Percentiles rank a stretch among this genome's conserved stretches.
Evolutionary conservation across 2,113 vertebrate species (phyloP).

Genomic region (Seriola rivoliana): DNA sequence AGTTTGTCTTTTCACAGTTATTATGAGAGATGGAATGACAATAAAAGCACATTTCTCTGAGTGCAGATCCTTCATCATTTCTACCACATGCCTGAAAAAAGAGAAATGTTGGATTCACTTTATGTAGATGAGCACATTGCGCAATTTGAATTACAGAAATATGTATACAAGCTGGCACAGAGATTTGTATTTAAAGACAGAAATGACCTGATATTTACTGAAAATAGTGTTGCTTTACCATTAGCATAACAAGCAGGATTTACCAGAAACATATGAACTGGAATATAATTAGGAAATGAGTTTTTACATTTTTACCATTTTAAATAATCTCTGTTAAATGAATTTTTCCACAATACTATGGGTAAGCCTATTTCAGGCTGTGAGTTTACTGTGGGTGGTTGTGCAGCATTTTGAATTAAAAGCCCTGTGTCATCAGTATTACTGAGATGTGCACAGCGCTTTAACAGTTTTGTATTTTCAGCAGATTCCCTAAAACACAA

Average conservation of each 20-base stretch:
- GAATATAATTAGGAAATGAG: not conserved
- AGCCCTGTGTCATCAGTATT: constrained; percentile 82
- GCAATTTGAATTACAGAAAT: constrained; percentile 19
- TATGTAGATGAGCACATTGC: constrained; percentile 19
- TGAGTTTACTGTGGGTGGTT: constrained; percentile 47
- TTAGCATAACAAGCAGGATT: not conserved
- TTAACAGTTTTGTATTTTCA: constrained; percentile 86
- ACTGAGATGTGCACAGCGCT: constrained; percentile 67
- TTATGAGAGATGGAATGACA: not conserved
- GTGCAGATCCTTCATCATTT: constrained; percentile 6
- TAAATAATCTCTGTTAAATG: constrained; percentile 34
- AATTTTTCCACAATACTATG: constrained; percentile 28
- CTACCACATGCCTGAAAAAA: not conserved
- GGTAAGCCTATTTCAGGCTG: constrained; percentile 9
- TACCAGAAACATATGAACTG: not conserved
- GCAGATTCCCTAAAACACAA: constrained; percentile 86
- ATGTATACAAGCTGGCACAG: not conserved
- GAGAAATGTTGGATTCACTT: constrained; percentile 7
- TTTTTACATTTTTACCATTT: not conserved
- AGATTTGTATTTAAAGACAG: not conserved
- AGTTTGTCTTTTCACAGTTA: not conserved
- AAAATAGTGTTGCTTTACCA: not conserved
- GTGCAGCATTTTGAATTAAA: constrained; percentile 79
- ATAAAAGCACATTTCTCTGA: not conserved
- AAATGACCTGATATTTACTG: not conserved